Percentiles rank a stretch among this genome's conserved stretches.
phyloP scores from a whole-genome alignment of 2,797 vertebrate genomes.

The Danio albolineatus region DNA sequence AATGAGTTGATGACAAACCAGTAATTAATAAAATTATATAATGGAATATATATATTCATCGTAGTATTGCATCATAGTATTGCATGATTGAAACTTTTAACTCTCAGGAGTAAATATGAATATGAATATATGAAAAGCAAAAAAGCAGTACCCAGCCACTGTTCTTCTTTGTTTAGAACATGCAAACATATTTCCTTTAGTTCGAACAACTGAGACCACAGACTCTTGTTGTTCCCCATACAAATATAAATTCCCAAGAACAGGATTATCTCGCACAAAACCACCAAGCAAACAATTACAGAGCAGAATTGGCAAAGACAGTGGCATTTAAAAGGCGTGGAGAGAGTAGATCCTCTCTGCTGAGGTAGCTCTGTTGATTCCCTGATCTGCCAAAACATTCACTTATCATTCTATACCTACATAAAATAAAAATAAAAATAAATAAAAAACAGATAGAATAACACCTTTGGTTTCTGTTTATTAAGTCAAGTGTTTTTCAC shows the following conservation, averaged over 20 bases:
- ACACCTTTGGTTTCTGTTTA: constrained; percentile 22
- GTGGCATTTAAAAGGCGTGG: too few relatives aligned
- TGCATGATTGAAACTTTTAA: too few relatives aligned
- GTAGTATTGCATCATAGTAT: too few relatives aligned
- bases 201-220: not conserved
- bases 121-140: not conserved
- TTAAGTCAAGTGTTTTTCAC: not conserved
- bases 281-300: constrained; percentile 1
- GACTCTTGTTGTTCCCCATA: not conserved
- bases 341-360: constrained; percentile 62
- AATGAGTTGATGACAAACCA: too few relatives aligned
- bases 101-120: too few relatives aligned
- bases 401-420: constrained; percentile 9
- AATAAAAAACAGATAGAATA: not conserved
- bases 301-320: not conserved
- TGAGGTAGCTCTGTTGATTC: constrained; percentile 73
- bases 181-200: constrained; percentile 22
- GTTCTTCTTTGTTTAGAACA: constrained; percentile 25
- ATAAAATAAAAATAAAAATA: too few relatives aligned
- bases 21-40: too few relatives aligned
- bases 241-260: not conserved
- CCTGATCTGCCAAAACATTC: constrained; percentile 55
- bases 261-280: not conserved
- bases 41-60: too few relatives aligned
- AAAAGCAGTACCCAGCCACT: not conserved